Base-by-base conservation (phyloP, 2,888 invertebrate genomes). In the Sussaba pulchella region DNA sequence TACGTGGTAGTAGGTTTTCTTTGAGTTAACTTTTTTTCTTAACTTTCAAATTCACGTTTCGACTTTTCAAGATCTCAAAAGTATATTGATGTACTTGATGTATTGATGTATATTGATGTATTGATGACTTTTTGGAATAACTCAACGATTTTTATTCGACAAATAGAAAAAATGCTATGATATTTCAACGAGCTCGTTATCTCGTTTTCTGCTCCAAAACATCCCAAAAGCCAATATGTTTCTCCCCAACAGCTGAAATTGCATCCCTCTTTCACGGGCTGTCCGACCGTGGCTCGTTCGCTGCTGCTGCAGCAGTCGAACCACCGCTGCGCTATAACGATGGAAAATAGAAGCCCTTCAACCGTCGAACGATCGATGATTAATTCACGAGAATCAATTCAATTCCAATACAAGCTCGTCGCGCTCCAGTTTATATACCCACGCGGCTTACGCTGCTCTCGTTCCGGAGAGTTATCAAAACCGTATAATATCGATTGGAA, bases 291-390 rank as follows among this genome's bases (percentile, higher is more conserved):
- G 50, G 19, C 14, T 67, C 36, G 67, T 39, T 6, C 19, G 19
- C 39, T 14, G 8, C n/a, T n/a, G n/a, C n/a, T n/a, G n/a, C n/a
- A n/a, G n/a, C 36, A 26, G 26, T 21, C 12, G 36, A 5, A 24
- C n/a, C 0, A 6, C 14, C 17, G 17, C 17, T 41, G 39, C 8
- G 19, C 24, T 39, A 43, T 24, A 31, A 10, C 64, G 45, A 74
- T 74, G 39, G 73, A 64, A 45, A 74, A 74, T 74, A 64, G 66
- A 74, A 74, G 66, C 73, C 57, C 57, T 45, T 26, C 57, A 66
- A 19, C 43, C 31, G n/a, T 74, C 36, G 36, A 31, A n/a, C 36
- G 43, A 66, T 74, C 73, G 73, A 74, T 74, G 36, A 66, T 74
- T 74, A 66, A 64, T 74, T 74, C 36, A 31, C 21, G 57, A 43